Conservation (phyloP, 2,113 vertebrate genomes). For the Campylomormyrus numenius region DNA sequence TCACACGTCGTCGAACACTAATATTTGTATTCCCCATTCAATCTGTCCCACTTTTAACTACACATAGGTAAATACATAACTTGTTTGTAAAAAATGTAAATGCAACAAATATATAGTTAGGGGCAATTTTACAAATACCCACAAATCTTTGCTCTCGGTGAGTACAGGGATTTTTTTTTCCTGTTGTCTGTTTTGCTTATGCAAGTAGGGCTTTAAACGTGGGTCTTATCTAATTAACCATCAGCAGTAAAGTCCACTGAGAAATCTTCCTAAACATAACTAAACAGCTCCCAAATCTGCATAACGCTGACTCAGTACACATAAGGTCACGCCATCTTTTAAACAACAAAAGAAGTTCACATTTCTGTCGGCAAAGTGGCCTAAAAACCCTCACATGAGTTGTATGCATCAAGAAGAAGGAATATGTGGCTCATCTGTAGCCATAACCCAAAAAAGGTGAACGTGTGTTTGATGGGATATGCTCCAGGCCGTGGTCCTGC, state of each 20-base stretch:
- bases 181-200: background rate
- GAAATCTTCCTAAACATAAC: slow-evolving; percentile 1
- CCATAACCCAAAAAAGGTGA: background rate
- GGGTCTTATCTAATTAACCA: slow-evolving; percentile 4
- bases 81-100: slow-evolving; percentile 2
- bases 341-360: background rate
- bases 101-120: background rate
- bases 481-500: background rate
- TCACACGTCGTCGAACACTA: background rate
- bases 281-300: background rate
- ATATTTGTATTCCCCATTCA: background rate
- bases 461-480: background rate
- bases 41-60: background rate
- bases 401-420: background rate
- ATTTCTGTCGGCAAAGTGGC: background rate
- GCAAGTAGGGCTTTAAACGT: background rate
- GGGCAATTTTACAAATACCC: background rate
- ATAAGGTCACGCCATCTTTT: background rate
- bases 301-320: background rate
- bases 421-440: background rate
- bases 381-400: background rate
- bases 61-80: slow-evolving; percentile 3
- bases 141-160: background rate
- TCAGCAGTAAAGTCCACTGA: background rate
- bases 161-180: background rate